Conservation (phyloP, 2,888 invertebrate genomes). For the Magallana nippona region DNA sequence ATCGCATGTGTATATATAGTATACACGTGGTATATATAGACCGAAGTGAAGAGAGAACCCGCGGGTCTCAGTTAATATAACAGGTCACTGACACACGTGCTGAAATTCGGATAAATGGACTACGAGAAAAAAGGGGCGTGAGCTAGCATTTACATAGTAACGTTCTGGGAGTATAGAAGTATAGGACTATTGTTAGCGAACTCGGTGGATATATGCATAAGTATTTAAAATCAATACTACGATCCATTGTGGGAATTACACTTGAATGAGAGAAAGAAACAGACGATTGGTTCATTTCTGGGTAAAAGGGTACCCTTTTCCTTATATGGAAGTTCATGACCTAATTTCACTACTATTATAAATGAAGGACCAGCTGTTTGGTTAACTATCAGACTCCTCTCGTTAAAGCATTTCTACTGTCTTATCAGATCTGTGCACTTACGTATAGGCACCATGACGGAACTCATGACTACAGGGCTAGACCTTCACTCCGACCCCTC, state of each 20-base stretch:
- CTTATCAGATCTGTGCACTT: neutral
- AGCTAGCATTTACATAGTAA: constrained; percentile 23
- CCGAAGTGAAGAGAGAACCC: neutral
- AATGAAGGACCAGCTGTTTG: constrained; percentile 52
- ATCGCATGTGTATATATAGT: neutral
- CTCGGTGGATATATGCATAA: constrained; percentile 34
- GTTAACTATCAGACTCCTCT: constrained; percentile 45
- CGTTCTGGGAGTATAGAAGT: constrained; percentile 29
- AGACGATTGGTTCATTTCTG: constrained; percentile 42
- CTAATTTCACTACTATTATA: constrained; percentile 50
- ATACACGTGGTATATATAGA: constrained; percentile 14
- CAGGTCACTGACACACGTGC: constrained; percentile 24
- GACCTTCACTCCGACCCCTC: constrained; percentile 48
- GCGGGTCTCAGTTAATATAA: constrained; percentile 23
- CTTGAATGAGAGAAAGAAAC: constrained; percentile 28
- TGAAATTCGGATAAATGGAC: constrained; percentile 32
- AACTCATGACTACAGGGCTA: constrained; percentile 7
- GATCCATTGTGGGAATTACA: constrained; percentile 14
- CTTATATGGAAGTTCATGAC: constrained; percentile 49
- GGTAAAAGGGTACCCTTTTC: constrained; percentile 46
- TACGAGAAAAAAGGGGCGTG: constrained; percentile 32
- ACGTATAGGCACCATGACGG: constrained; percentile 37
- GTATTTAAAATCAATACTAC: constrained; percentile 24
- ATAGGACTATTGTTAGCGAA: neutral
- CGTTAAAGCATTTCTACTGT: constrained; percentile 31